phyloP scores from a whole-genome alignment of 2,888 invertebrate genomes.

The Laothoe populi region DNA sequence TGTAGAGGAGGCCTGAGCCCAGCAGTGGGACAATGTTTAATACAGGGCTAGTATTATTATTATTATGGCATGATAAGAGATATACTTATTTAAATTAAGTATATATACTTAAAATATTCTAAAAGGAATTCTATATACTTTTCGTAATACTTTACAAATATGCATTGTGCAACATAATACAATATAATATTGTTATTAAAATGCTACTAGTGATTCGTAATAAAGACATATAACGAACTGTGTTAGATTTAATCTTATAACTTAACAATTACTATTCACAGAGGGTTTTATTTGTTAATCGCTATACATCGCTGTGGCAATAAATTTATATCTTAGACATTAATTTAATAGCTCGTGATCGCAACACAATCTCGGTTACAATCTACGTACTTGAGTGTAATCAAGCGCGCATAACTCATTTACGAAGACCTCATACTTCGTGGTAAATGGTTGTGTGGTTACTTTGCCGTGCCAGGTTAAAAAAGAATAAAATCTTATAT shows the following conservation, averaged over 20 bases:
- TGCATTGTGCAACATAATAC: neutral
- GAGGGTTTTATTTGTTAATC: conserved; percentile 3
- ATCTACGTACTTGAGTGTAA: neutral
- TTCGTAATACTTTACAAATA: too few species aligned
- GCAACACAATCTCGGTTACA: neutral
- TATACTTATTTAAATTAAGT: too few species aligned
- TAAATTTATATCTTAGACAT: conserved; percentile 8
- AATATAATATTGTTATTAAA: neutral
- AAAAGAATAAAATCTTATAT: too few species aligned
- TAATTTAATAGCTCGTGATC: conserved; percentile 6
- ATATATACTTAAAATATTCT: too few species aligned
- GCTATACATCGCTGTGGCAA: neutral
- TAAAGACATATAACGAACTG: neutral
- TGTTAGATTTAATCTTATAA: neutral
- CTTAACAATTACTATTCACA: conserved; percentile 2
- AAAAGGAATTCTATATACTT: too few species aligned
- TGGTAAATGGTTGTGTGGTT: conserved; percentile 2
- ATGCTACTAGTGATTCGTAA: neutral
- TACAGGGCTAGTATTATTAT: too few species aligned
- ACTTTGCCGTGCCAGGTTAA: too few species aligned
- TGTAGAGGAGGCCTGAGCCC: too few species aligned
- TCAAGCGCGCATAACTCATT: neutral
- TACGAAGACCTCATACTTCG: neutral
- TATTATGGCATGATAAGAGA: too few species aligned
- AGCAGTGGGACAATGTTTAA: too few species aligned